A percentile compares a stretch with the other conserved stretches of the same genome.
Evolutionary conservation across 2,888 invertebrate genomes (phyloP).

Genomic region (Craniophora ligustri): DNA sequence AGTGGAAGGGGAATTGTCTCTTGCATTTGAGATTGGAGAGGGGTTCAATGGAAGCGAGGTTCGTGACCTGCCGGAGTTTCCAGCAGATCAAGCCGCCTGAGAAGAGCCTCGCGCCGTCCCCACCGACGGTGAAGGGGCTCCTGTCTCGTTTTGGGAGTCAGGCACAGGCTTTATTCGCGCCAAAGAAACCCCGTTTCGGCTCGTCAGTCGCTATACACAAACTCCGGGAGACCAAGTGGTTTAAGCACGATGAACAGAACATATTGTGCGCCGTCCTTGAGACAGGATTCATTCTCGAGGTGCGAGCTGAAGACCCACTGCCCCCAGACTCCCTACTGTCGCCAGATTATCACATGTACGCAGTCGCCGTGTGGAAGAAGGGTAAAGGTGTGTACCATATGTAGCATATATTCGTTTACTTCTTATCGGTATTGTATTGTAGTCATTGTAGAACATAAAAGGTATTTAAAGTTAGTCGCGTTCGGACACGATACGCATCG

Average conservation of each 20-base stretch:
- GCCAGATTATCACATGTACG: constrained; percentile 90
- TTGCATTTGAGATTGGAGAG: constrained; percentile 75
- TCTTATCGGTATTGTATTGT: constrained; percentile 17
- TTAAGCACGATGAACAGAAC: constrained; percentile 91
- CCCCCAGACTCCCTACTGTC: constrained; percentile 81
- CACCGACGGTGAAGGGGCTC: constrained; percentile 85
- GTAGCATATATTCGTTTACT: constrained; percentile 13
- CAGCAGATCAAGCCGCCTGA: constrained; percentile 88
- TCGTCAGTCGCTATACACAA: constrained; percentile 92
- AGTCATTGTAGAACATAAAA: constrained; percentile 11
- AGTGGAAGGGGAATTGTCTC: constrained; percentile 78
- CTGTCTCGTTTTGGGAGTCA: constrained; percentile 87
- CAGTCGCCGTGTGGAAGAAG: constrained; percentile 91
- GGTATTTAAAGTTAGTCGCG: constrained; percentile 31
- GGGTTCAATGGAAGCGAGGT: constrained; percentile 89
- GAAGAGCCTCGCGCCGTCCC: constrained; percentile 85
- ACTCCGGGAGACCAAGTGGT: constrained; percentile 93
- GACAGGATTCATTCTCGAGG: constrained; percentile 92
- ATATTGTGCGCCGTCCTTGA: constrained; percentile 92
- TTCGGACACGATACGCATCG: constrained; percentile 46
- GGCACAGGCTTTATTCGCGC: constrained; percentile 86
- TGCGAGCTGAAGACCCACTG: constrained; percentile 85
- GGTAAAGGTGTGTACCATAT: constrained; percentile 89
- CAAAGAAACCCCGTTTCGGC: constrained; percentile 87
- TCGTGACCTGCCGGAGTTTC: constrained; percentile 87